Evolutionary conservation across 2,888 invertebrate species (phyloP), one percentile per base, ranked within the genome.

Genomic region (Cephus runcator): DNA sequence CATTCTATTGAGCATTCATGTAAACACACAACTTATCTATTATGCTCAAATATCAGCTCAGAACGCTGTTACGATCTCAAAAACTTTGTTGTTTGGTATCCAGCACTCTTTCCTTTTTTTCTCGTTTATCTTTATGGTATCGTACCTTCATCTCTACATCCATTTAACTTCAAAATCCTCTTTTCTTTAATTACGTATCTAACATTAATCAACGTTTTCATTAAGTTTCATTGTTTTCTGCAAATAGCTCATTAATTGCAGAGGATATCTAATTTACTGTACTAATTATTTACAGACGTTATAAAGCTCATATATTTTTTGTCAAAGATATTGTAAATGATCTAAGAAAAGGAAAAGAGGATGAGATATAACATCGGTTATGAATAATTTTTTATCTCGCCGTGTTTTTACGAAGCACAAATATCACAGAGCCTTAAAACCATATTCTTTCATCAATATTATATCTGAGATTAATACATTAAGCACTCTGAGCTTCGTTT

Each of bases 81-180:
- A 56, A 23, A 23, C 23, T 31, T 31, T 31, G 34, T 71, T 71
- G 2, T 31, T 71, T 12, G 34, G 71, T 71, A 71, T 34, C 33
- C 71, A 71, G 71, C 71, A 71, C 71, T 71, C 71, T 71, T 71
- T 71, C 71, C 71, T 2, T 71, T 34, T 30, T 31, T 56, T 23
- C 40, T 40, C 15, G 15, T 40, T 40, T 40, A 40, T 40, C 23
- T 23, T 56, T 56, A 56, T 56, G 23, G 56, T 56, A 23, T 56
- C 23, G 23, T 23, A 56, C 9, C 9, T 56, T 56, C 56, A 56
- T 56, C 56, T 23, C 23, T 9, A 56, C 2, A 23, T 2, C 56
- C 23, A 56, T 56, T 23, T 56, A 56, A 56, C 56, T 56, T 56
- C 9, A 56, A 56, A 56, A 56, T 56, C 56, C 56, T 56, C 56